A percentile compares a stretch with the other conserved stretches of the same genome.
phyloP scores from a whole-genome alignment of 2,113 vertebrate species.

The Dromaius novaehollandiae region DNA sequence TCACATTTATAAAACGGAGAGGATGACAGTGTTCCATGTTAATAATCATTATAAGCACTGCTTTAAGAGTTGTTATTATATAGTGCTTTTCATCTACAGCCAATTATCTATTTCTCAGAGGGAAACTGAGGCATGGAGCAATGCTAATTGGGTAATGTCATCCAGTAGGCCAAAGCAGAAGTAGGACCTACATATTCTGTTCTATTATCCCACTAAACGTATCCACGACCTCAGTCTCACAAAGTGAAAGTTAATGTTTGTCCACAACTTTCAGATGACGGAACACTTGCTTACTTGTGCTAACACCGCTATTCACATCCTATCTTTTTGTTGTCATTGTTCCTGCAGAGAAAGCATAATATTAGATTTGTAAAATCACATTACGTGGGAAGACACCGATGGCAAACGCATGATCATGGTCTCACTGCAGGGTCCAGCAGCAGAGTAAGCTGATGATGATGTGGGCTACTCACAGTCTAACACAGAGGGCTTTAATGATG shows the following conservation, averaged over 20 bases:
- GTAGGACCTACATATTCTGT: not conserved
- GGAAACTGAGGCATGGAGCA: conserved; percentile 17
- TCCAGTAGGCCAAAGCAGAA: not conserved
- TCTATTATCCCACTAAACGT: not conserved
- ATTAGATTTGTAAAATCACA: conserved; percentile 37
- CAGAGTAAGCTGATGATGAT: not conserved
- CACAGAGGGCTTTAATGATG: not conserved
- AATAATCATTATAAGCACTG: not conserved
- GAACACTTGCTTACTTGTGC: not conserved
- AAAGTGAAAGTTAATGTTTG: not conserved
- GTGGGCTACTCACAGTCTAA: not conserved
- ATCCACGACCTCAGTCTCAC: not conserved
- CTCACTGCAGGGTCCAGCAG: conserved; percentile 43
- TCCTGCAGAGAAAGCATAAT: conserved; percentile 38
- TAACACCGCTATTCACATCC: not conserved
- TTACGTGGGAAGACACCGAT: not conserved
- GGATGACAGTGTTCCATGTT: not conserved
- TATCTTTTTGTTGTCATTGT: not conserved
- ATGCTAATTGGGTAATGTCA: not conserved
- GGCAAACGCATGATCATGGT: conserved; percentile 1
- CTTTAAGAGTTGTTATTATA: conserved; percentile 28
- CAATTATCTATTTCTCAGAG: not conserved
- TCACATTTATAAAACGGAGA: conserved; percentile 18
- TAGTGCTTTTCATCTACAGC: not conserved
- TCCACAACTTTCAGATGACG: not conserved